Conservation (phyloP, 2,888 invertebrate species). For the Tanypteryx hageni region DNA sequence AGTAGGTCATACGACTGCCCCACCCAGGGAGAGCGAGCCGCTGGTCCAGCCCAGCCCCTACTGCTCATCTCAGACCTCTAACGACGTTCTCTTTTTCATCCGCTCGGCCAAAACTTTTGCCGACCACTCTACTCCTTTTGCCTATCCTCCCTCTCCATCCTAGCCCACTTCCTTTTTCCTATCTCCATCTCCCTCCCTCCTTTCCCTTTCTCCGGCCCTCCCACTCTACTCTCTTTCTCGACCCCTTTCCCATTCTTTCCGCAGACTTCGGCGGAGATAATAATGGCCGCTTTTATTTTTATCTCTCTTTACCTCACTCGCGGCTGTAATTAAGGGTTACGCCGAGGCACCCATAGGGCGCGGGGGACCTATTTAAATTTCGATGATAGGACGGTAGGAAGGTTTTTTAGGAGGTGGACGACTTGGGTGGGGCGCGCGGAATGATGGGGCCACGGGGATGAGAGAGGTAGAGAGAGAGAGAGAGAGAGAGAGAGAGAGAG, state of each 20-base stretch:
- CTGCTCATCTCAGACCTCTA: too few species aligned
- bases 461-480: not conserved
- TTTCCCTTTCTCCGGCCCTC: not conserved
- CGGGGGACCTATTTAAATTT: not conserved
- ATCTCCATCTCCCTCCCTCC: not conserved
- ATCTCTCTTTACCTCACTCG: not conserved
- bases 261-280: not conserved
- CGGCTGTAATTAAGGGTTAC: not conserved
- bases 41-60: too few species aligned
- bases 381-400: not conserved
- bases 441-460: not conserved
- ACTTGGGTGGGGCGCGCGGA: not conserved
- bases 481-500: too few species aligned
- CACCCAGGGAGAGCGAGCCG: not conserved
- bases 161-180: too few species aligned
- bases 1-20: constrained; percentile 28
- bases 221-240: not conserved
- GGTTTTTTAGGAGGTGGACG: not conserved
- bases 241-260: not conserved
- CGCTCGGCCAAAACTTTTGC: too few species aligned
- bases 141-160: too few species aligned
- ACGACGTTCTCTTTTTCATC: too few species aligned
- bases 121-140: too few species aligned
- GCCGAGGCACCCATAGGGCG: not conserved
- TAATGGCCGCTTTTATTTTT: not conserved